A percentile compares a stretch with the other conserved stretches of the same genome.
Conservation (phyloP, 30 jellyfish, hydroid and myxozoan genomes). For the Chrysaora quinquecirrha region DNA sequence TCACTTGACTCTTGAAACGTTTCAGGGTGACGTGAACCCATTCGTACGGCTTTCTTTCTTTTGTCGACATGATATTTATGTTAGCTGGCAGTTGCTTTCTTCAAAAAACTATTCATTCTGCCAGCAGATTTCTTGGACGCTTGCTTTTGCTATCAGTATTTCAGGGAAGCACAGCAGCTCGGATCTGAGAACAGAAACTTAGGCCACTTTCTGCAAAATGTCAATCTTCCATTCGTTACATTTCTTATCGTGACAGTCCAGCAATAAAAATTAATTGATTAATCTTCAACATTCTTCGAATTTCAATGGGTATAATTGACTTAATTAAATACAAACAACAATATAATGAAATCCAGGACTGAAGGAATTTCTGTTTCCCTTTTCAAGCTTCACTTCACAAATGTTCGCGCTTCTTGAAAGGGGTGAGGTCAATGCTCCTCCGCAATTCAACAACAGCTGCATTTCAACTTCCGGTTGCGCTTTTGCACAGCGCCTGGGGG, state of each 20-base stretch:
- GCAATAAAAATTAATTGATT: background rate
- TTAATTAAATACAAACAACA: background rate
- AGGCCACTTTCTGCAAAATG: no score
- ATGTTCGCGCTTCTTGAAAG: background rate
- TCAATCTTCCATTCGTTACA: no score
- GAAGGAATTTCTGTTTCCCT: background rate
- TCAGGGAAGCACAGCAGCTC: no score
- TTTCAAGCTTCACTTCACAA: background rate
- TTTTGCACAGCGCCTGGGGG: background rate
- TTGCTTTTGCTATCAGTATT: no score
- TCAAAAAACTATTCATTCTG: background rate
- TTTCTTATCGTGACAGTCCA: no score
- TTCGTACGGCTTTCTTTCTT: slow-evolving; percentile 79
- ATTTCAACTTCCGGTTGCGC: background rate
- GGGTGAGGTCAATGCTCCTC: slow-evolving; percentile 5
- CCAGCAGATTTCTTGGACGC: no score
- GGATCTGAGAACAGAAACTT: no score
- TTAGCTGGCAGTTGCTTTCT: background rate
- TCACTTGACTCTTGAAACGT: slow-evolving; percentile 92
- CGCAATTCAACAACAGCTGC: background rate
- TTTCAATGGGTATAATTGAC: background rate
- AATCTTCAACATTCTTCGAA: background rate
- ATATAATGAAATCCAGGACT: background rate
- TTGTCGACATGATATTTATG: slow-evolving; percentile 35
- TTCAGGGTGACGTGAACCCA: slow-evolving; percentile 96